Conservation (phyloP, 35 echinoderm and acorn worm genomes). For the Stichopus chloronotus region DNA sequence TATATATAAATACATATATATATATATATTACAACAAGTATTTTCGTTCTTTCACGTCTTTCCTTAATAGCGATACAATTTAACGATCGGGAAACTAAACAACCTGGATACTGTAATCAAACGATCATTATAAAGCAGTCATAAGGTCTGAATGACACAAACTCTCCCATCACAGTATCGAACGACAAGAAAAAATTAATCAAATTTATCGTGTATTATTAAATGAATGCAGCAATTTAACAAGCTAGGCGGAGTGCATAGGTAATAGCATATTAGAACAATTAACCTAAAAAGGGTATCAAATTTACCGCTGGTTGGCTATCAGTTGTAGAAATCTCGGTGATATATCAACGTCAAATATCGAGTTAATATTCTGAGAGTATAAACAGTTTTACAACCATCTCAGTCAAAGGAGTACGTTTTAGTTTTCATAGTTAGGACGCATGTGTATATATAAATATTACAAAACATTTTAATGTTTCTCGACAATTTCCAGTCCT, state of each 20-base stretch:
- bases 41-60: neutral
- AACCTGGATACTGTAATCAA: constrained; percentile 8
- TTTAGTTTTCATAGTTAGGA: neutral
- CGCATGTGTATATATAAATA: no score
- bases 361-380: neutral
- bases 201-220: constrained; percentile 31
- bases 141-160: neutral
- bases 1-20: neutral
- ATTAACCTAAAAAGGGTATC: constrained; percentile 47
- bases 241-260: constrained; percentile 1
- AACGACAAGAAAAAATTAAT: constrained; percentile 14
- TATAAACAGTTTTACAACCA: neutral
- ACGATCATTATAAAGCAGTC: constrained; percentile 35
- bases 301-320: constrained; percentile 36
- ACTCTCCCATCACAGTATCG: neutral
- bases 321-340: neutral
- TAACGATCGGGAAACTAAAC: neutral
- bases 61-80: neutral
- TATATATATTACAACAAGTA: neutral
- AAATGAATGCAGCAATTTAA: constrained; percentile 38
- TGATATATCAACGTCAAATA: neutral
- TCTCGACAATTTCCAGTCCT: neutral
- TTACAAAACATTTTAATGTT: neutral
- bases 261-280: constrained; percentile 44
- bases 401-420: neutral